Evolutionary conservation across 2,888 invertebrate species (phyloP).

Genomic region (Tholera decimalis): DNA sequence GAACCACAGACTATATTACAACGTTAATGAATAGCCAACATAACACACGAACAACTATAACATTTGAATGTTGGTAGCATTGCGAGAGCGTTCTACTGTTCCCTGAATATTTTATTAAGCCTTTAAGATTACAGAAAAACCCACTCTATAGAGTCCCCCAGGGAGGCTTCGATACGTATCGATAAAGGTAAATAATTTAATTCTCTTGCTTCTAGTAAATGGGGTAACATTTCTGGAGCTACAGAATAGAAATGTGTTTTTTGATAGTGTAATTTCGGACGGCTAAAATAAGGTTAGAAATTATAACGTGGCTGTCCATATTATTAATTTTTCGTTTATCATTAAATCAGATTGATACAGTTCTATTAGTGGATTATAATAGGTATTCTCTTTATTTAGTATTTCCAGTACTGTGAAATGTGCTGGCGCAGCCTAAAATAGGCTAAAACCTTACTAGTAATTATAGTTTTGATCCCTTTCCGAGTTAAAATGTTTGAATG

Average conservation of each 20-base stretch:
- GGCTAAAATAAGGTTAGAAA: not conserved
- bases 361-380: too few relatives aligned
- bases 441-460: too few relatives aligned
- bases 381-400: too few relatives aligned
- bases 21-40: conserved; percentile 31
- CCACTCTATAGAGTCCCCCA: conserved; percentile 65
- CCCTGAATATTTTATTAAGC: conserved; percentile 79
- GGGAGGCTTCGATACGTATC: conserved; percentile 62
- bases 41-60: conserved; percentile 35
- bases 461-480: too few relatives aligned
- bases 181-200: conserved; percentile 66
- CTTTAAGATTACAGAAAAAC: conserved; percentile 77
- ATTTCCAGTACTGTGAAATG: too few relatives aligned
- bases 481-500: too few relatives aligned
- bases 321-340: too few relatives aligned
- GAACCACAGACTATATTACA: not conserved
- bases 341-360: too few relatives aligned
- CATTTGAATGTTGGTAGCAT: conserved; percentile 50
- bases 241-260: conserved; percentile 24
- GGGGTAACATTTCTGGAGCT: conserved; percentile 38
- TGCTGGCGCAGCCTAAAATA: too few relatives aligned
- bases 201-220: conserved; percentile 58
- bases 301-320: too few relatives aligned
- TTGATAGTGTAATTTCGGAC: conserved; percentile 24
- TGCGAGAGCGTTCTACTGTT: conserved; percentile 77